Base-by-base conservation (phyloP, 2,113 vertebrate genomes). In the Probosciger aterrimus region DNA sequence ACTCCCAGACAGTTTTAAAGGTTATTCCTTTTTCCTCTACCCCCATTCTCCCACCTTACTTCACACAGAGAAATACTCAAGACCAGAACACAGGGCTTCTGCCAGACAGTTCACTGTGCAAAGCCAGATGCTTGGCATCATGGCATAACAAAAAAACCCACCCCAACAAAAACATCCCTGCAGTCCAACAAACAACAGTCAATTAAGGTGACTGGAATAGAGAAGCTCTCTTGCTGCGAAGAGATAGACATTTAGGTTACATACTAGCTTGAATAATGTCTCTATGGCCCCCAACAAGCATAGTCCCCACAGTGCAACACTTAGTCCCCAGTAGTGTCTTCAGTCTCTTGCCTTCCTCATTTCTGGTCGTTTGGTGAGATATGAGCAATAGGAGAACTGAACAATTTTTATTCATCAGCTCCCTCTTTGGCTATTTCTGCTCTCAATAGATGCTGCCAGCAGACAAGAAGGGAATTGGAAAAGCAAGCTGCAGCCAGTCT, bases 101-200 rank as follows among this genome's bases (percentile, higher is more conserved):
- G n/a, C 49, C 79, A 53, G 39, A 28, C 39, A 62, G 22, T 24
- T 88, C 31, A 4, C 8, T 81, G 17, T 39, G 33, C n/a, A 18
- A 7, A 76, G 43, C 24, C 27, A 52, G 18, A 64, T 75, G 18
- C 39, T 62, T 80, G 64, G 23, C 30, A 46, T n/a, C 28, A 14
- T 0, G 17, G 20, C 0, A 0, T 17, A 55, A 79, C 10, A 39
- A 50, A 52, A 89, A 25, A 33, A 0, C 1, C 12, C 18, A 52
- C 1, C 2, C 12, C 9, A 74, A 24, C 4, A 69, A n/a, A 57
- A 39, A 39, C 71, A 57, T 15, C 28, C 18, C 60, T 62, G 0
- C 5, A 46, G 33, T 12, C 15, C 18, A 50, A 64, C 33, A 71
- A 74, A 30, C 13, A 75, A 18, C 47, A 41, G 71, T 53, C n/a